Conservation (phyloP, 1,140 invertebrate genomes). For the Metopolophium dirhodum region DNA sequence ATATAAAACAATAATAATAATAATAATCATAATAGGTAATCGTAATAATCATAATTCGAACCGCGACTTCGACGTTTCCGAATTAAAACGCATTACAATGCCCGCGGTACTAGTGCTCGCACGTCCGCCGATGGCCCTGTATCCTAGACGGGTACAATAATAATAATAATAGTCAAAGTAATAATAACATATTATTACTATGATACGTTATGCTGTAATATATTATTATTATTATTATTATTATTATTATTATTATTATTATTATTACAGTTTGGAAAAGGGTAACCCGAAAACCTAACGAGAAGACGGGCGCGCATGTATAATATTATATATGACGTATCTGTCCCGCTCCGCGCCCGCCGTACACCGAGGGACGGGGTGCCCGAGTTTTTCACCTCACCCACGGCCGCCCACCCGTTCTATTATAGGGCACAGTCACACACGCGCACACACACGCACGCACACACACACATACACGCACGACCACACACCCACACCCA, state of each 20-base stretch:
- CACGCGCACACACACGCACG: no score
- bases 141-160: neutral
- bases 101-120: neutral
- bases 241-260: neutral
- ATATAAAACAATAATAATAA: neutral
- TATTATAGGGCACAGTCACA: neutral
- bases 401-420: neutral
- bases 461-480: no score
- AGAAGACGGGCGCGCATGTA: neutral
- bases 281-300: slow-evolving; percentile 5
- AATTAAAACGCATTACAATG: slow-evolving; percentile 25
- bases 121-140: neutral
- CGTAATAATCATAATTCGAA: neutral
- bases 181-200: slow-evolving; percentile 20
- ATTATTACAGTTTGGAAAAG: neutral
- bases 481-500: no score
- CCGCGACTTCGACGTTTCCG: neutral
- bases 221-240: neutral
- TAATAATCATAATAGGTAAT: no score
- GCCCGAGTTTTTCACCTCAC: slow-evolving; percentile 2
- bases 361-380: neutral
- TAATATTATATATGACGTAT: slow-evolving; percentile 12
- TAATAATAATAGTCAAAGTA: neutral
- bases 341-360: neutral
- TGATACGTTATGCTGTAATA: neutral